Conservation (phyloP, 2,797 vertebrate genomes). For the Hemibagrus guttatus region DNA sequence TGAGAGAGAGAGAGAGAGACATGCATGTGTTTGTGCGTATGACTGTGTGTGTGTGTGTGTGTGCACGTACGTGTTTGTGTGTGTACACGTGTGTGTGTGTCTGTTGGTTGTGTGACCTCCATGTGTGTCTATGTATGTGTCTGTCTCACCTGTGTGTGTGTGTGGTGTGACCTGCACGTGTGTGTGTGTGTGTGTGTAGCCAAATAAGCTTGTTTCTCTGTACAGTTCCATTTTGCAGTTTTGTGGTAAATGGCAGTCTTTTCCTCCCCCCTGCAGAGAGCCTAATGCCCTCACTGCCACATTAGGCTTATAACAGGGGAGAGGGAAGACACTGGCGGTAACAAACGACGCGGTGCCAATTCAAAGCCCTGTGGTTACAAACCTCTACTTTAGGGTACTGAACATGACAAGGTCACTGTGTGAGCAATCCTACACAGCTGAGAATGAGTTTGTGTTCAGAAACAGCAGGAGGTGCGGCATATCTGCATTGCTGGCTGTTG, state of each 20-base stretch:
- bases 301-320: constrained; percentile 10
- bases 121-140: no score
- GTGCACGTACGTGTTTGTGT: neutral
- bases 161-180: neutral
- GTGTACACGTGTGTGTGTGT: neutral
- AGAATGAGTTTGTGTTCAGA: neutral
- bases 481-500: neutral
- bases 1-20: no score
- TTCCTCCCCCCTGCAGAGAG: neutral
- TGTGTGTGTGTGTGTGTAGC: neutral
- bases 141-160: neutral
- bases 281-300: constrained; percentile 9
- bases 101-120: no score
- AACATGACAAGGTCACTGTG: neutral
- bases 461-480: neutral
- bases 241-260: neutral
- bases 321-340: neutral
- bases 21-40: neutral
- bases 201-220: neutral
- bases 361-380: neutral
- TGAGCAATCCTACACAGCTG: neutral
- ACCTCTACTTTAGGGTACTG: neutral
- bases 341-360: neutral
- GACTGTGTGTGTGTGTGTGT: neutral
- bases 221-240: neutral